Base-by-base conservation (phyloP, 2,888 invertebrate genomes). In the Notodonta dromedarius region DNA sequence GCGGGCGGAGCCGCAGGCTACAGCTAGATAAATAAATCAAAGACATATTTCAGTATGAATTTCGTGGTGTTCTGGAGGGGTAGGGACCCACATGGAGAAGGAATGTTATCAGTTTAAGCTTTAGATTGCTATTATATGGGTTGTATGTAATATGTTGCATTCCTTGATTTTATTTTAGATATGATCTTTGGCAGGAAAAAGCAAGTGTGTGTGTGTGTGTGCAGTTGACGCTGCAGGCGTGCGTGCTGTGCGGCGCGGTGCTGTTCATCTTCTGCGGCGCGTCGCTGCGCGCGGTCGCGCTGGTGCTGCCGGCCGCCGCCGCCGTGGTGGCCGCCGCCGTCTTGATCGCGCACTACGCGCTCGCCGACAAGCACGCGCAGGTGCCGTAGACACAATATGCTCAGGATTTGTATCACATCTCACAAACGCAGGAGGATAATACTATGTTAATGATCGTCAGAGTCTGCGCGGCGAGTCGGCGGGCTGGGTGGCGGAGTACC, bases 181-280 rank as follows among this genome's bases (percentile, higher is more conserved):
- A 24, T 24, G 24, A 24, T 24, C 24, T 24, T 24, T 24, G 24
- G 24, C 24, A 2, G 4, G 13, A 13, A 11, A 5, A 13, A 13
- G 2, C 44, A 13, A 11, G 14, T 50, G 50, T 13, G 14, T n/a
- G 50, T 14, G 50, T 5, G 11, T 56, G 16, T 4, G 63, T 69
- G 40, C 76, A 89, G 89, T 40, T 86, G 72, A 89, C 86, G 11
- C 77, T 89, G 74, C 86, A 90, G 84, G 88, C 90, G 48, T 95
- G 96, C 81, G 85, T 87, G 91, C 94, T 89, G 78, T 57, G 81
- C 89, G 69, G 97, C 95, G 61, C 97, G 95, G 58, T 91, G 91
- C 67, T 88, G 96, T 95, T 61, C 96, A 98, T 93, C 95, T 96
- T 89, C 79, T 67, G 65, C 82, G 96, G 96, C 59, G 96, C 96